Evolutionary conservation across 2,113 vertebrate species (phyloP), one percentile per base, ranked within the genome.

Genomic region (Puntigrus tetrazona): DNA sequence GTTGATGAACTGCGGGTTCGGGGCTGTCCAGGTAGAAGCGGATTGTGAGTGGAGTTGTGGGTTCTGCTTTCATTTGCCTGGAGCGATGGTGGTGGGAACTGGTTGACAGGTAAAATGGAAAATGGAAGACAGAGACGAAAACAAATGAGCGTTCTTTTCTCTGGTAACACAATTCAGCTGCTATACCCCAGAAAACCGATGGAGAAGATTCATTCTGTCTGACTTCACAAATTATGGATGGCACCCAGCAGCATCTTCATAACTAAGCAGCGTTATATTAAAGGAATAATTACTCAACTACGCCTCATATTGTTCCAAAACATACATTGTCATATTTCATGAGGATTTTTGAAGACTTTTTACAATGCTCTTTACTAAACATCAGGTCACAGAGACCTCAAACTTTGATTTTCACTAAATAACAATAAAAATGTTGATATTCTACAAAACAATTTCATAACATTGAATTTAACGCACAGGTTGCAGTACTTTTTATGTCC

Each of bases 1-100:
- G 0, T 99, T 99, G 93, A 99, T 97, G 93, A 99, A 99, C 93
- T 99, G 97, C 20, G 98, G 98, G 89, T 97, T 99, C 52, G 98
- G 97, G n/a, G 98, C 97, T 50, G 94, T 97, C 98, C 98, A 99
- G 86, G 94, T 97, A n/a, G 91, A 98, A 96, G 86, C 96, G 96
- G 84, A 99, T 94, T 16, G 96, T 93, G 3, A n/a, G 96, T 98
- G 86, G 98, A 98, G 89, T 99, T 99, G 91, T 96, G 0, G 97
- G 95, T 86, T 99, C 97, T 0, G 93, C 91, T 31, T 97, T 95
- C 76, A 99, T 97, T 97, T 98, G 88, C 97, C 96, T 0, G 97
- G 98, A 67, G 97, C 96, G 85, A 99, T 96, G 0, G 97, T 96
- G 0, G 97, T 99, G 86, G 98, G 97, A 87, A 99, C 98, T 99